These are phyloP conservation scores for Lordiphosa fenestrarum DNA, from an alignment of 2,888 invertebrate genomes.

Conservation along the genomic window DNA sequence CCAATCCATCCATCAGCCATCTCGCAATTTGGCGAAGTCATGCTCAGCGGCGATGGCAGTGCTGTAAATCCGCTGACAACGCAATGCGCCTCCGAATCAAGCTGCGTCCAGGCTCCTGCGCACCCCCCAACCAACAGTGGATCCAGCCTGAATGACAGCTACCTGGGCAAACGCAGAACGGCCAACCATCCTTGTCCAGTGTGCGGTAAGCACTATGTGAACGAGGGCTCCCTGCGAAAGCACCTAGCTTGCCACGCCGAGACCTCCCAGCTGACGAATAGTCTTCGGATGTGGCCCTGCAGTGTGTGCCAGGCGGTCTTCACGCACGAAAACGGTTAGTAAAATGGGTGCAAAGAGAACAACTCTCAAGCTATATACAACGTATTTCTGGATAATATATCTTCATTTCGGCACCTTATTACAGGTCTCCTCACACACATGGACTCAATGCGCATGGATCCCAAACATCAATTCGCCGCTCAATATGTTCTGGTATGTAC, in stretches of 20 bases:
- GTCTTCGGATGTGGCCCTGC: slow-evolving; percentile 97
- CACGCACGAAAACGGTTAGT: slow-evolving; percentile 94
- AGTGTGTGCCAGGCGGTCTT: slow-evolving; percentile 97
- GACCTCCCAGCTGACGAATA: slow-evolving; percentile 91
- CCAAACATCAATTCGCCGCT: slow-evolving; percentile 96
- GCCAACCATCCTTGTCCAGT: slow-evolving; percentile 97
- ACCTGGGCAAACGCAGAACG: slow-evolving; percentile 95
- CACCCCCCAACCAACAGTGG: slow-evolving; percentile 74
- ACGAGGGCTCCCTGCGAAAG: slow-evolving; percentile 95
- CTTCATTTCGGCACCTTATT: not conserved
- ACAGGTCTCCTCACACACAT: slow-evolving; percentile 94
- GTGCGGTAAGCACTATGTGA: slow-evolving; percentile 97
- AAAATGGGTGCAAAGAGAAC: not conserved
- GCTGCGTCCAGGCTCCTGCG: slow-evolving; percentile 23
- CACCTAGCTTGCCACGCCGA: slow-evolving; percentile 97
- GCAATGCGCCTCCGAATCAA: slow-evolving; percentile 45
- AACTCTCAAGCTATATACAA: too few relatives aligned
- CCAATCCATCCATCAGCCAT: slow-evolving; percentile 4
- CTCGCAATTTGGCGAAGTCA: slow-evolving; percentile 46
- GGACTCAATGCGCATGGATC: slow-evolving; percentile 98
- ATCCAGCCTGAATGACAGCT: slow-evolving; percentile 83
- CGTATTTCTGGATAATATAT: slow-evolving; percentile 40
- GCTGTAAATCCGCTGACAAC: slow-evolving; percentile 23
- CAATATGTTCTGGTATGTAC: slow-evolving; percentile 88
- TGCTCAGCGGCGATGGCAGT: slow-evolving; percentile 18